A percentile compares a stretch with the other conserved stretches of the same genome.
Evolutionary conservation across 2,888 invertebrate genomes (phyloP).

Genomic region (Listrodromus nycthemerus): DNA sequence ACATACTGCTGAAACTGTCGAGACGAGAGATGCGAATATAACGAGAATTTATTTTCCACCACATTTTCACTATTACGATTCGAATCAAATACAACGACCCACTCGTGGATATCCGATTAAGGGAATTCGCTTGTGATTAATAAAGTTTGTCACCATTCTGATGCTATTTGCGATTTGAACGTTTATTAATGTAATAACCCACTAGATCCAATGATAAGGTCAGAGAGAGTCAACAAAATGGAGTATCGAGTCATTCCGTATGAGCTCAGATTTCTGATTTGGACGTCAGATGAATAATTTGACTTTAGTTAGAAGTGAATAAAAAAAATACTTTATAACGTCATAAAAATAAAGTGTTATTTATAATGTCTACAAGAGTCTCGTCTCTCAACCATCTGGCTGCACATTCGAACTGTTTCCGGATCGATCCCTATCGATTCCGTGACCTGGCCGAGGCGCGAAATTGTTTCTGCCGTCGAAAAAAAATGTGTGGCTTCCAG

Average conservation of each 20-base stretch:
- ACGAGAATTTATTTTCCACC: background rate
- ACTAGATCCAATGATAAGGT: too few species aligned
- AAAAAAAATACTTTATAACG: too few species aligned
- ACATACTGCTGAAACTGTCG: background rate
- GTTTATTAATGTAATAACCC: too few species aligned
- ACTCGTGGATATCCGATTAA: constrained; percentile 19
- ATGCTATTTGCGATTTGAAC: background rate
- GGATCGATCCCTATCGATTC: constrained; percentile 51
- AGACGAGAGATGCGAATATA: background rate
- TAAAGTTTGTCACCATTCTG: constrained; percentile 46
- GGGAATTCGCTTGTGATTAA: constrained; percentile 36
- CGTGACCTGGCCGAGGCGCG: constrained; percentile 23
- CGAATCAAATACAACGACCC: constrained; percentile 28
- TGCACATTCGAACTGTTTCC: background rate
- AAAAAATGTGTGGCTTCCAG: background rate
- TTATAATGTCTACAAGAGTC: too few species aligned
- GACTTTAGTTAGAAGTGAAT: too few species aligned
- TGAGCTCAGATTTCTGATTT: too few species aligned
- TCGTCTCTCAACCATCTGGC: too few species aligned
- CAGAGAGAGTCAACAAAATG: too few species aligned
- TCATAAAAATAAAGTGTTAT: too few species aligned
- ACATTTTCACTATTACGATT: constrained; percentile 25
- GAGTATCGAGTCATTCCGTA: too few species aligned
- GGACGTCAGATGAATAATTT: too few species aligned
- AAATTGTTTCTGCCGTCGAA: background rate